These are phyloP conservation scores for Rhingia rostrata DNA, from an alignment of 2,888 invertebrate genomes.

Conservation along the genomic window DNA sequence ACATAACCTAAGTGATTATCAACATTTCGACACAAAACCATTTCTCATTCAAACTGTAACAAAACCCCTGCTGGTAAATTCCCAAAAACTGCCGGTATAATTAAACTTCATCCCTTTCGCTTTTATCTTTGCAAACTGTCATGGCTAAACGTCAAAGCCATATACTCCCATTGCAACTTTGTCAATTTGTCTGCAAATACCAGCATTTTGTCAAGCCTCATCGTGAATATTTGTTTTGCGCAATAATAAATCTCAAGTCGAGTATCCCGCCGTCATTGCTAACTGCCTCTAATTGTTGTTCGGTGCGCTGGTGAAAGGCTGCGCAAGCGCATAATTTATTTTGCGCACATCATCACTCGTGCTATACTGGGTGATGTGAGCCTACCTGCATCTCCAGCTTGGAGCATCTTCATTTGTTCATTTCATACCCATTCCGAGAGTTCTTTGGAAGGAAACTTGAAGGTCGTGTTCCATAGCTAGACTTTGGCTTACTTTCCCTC, in stretches of 20 bases:
- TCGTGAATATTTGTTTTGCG: conserved; percentile 28
- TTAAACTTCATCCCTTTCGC: neutral
- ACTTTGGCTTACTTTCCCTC: neutral
- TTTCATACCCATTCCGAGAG: conserved; percentile 23
- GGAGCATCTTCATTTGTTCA: conserved; percentile 56
- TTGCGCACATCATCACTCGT: conserved; percentile 4
- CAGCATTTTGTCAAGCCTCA: conserved; percentile 27
- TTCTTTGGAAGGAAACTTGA: conserved; percentile 56
- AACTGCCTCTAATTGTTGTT: conserved; percentile 48
- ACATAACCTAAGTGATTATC: no score
- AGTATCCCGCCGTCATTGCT: conserved; percentile 11
- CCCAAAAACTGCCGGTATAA: neutral
- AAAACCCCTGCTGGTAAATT: no score
- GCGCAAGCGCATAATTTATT: conserved; percentile 21
- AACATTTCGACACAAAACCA: no score
- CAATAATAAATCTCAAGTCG: conserved; percentile 39
- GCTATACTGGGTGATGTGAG: neutral
- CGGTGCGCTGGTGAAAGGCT: conserved; percentile 48
- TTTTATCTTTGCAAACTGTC: conserved; percentile 15
- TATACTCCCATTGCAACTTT: conserved; percentile 27
- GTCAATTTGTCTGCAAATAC: conserved; percentile 31
- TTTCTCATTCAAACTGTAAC: no score
- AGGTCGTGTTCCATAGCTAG: conserved; percentile 12
- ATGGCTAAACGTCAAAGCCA: conserved; percentile 12
- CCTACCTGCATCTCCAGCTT: neutral